Percentiles rank a stretch among this genome's conserved stretches.
Evolutionary conservation across 2,113 vertebrate genomes (phyloP).

Genomic region (Mirounga angustirostris): DNA sequence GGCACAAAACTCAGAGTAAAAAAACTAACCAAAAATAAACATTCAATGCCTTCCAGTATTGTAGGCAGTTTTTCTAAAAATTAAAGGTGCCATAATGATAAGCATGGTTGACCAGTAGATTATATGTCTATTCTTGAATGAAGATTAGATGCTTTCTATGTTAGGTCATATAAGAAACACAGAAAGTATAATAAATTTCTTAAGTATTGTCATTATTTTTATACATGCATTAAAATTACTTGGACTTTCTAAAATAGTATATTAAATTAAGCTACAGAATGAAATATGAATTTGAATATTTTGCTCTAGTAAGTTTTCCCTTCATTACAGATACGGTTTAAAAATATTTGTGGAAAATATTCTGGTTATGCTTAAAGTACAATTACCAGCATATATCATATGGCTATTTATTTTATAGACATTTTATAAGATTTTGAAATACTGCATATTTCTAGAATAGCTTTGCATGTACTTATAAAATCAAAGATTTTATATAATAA

Average conservation of each 20-base stretch:
- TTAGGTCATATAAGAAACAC: neutral
- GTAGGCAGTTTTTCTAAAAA: slow-evolving; percentile 11
- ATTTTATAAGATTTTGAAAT: neutral
- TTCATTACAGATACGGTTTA: neutral
- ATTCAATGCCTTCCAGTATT: neutral
- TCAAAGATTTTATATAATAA: neutral
- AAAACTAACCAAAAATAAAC: neutral
- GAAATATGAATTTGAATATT: neutral
- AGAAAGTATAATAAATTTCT: neutral
- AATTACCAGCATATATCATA: neutral
- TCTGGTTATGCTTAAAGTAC: neutral
- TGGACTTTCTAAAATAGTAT: neutral
- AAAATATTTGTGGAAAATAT: slow-evolving; percentile 30
- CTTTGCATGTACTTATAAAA: neutral
- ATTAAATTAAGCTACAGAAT: neutral
- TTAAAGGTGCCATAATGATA: neutral
- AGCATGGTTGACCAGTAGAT: neutral
- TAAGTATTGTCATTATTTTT: neutral
- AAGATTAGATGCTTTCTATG: neutral
- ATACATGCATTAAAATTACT: neutral
- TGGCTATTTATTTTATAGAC: neutral
- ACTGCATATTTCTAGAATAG: neutral
- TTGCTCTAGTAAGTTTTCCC: neutral
- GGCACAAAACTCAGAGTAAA: neutral
- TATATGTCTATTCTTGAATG: neutral